These are phyloP conservation scores for Dicrurus megarhynchus DNA, from an alignment of 2,113 vertebrate species.

Conservation along the genomic window DNA sequence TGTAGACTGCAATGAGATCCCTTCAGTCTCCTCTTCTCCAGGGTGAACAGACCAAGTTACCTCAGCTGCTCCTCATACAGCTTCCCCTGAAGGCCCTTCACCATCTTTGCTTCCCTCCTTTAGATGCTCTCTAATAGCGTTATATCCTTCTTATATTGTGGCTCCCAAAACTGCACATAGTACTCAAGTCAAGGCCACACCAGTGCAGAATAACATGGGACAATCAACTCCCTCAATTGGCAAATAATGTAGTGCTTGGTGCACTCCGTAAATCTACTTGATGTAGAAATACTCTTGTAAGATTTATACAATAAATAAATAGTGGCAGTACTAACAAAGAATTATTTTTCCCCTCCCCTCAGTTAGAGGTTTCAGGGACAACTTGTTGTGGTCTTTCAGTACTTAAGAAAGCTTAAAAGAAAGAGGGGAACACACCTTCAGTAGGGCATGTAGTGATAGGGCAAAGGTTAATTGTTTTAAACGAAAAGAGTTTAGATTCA, in stretches of 20 bases:
- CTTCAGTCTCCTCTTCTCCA: not conserved
- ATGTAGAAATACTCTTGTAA: not conserved
- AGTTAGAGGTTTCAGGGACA: not conserved
- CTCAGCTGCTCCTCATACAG: not conserved
- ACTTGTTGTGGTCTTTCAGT: not conserved
- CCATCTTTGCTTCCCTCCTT: not conserved
- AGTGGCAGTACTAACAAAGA: not conserved
- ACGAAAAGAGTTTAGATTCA: not conserved
- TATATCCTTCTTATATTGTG: not conserved
- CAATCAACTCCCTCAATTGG: not conserved
- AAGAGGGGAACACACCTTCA: not conserved
- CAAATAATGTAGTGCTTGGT: too few relatives aligned
- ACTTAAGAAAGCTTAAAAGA: not conserved
- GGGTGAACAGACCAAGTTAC: not conserved
- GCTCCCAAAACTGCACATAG: not conserved
- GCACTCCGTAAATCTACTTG: too few relatives aligned
- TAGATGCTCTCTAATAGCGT: not conserved
- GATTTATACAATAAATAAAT: not conserved
- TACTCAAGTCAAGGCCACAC: not conserved
- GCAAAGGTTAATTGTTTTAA: not conserved
- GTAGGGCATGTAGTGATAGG: not conserved
- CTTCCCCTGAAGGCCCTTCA: not conserved
- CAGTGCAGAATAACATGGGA: not conserved
- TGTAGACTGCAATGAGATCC: too few relatives aligned
- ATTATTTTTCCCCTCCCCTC: not conserved